A percentile compares a stretch with the other conserved stretches of the same genome.
These are phyloP conservation scores for Patella ulyssiponensis DNA, from an alignment of 2,888 invertebrate genomes.

Conservation along the genomic window DNA sequence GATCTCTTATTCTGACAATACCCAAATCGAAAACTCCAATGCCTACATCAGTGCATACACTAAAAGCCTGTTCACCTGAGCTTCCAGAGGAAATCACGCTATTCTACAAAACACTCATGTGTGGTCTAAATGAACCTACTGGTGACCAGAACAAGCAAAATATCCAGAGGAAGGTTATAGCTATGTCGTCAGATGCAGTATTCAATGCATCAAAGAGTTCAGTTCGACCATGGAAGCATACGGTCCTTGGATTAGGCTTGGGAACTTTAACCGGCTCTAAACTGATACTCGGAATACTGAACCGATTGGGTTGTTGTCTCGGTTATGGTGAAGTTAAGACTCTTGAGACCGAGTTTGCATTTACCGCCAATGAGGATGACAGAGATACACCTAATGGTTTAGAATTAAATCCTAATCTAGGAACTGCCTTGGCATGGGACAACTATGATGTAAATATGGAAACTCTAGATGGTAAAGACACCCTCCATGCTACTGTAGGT, in stretches of 20 bases:
- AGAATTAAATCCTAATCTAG: constrained; percentile 1
- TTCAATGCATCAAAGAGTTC: constrained; percentile 12
- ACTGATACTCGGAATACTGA: constrained; percentile 20
- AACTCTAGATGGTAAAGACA: constrained; percentile 25
- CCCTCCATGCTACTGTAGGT: constrained; percentile 25
- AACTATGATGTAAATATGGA: constrained; percentile 32
- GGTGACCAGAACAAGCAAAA: constrained; percentile 9
- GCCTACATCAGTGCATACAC: constrained; percentile 1
- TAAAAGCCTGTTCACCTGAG: background rate
- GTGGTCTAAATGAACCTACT: constrained; percentile 7
- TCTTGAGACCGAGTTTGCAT: constrained; percentile 24
- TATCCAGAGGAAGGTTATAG: constrained; percentile 14
- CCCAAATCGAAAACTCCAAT: background rate
- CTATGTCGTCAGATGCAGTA: constrained; percentile 22
- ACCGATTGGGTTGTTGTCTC: constrained; percentile 15
- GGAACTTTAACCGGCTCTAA: constrained; percentile 18
- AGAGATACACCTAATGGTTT: constrained; percentile 27
- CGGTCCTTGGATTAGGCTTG: constrained; percentile 21
- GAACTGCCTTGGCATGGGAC: constrained; percentile 28
- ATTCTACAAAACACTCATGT: constrained; percentile 6
- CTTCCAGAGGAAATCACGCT: background rate
- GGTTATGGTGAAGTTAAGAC: constrained; percentile 12
- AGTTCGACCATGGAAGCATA: constrained; percentile 26
- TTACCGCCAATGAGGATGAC: background rate
- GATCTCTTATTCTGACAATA: background rate